Evolutionary conservation across 1,140 invertebrate species (phyloP).

Genomic region (Pogonognathellus flavescens): DNA sequence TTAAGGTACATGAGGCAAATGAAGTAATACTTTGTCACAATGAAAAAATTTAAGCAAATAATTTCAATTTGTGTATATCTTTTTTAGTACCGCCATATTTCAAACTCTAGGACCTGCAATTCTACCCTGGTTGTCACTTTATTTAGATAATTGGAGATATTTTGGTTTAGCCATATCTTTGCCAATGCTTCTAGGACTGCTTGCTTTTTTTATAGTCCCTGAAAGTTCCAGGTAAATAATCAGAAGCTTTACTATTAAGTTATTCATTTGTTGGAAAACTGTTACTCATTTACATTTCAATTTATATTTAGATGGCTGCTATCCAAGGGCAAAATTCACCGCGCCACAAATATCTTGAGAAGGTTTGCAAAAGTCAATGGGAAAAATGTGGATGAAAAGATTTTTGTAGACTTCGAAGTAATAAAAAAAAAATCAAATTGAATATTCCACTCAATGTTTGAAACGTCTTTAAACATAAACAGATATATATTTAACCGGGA

Average conservation of each 20-base stretch:
- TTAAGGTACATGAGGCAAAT: no score
- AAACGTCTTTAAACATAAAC: no score
- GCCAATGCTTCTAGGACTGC: conserved; percentile 78
- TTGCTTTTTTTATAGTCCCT: conserved; percentile 82
- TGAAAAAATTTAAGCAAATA: no score
- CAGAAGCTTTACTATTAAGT: conserved; percentile 29
- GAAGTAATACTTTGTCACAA: no score
- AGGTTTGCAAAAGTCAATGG: conserved; percentile 86
- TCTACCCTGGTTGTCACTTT: conserved; percentile 86
- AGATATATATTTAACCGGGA: no score
- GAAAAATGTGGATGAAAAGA: conserved; percentile 78
- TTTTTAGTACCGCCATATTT: conserved; percentile 84
- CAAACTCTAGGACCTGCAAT: conserved; percentile 84
- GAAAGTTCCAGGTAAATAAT: conserved; percentile 88
- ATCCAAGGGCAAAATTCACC: conserved; percentile 83
- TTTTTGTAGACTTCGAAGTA: conserved; percentile 81
- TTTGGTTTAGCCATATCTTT: conserved; percentile 80
- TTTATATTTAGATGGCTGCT: conserved; percentile 79
- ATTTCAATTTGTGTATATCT: no score
- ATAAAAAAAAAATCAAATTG: conserved; percentile 64
- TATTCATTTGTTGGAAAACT: no score
- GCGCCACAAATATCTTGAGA: conserved; percentile 81
- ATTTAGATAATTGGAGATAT: conserved; percentile 81
- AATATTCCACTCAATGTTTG: no score
- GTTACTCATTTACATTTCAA: no score